phyloP scores from a whole-genome alignment of 2,888 invertebrate species.

The Mythimna loreyi region DNA sequence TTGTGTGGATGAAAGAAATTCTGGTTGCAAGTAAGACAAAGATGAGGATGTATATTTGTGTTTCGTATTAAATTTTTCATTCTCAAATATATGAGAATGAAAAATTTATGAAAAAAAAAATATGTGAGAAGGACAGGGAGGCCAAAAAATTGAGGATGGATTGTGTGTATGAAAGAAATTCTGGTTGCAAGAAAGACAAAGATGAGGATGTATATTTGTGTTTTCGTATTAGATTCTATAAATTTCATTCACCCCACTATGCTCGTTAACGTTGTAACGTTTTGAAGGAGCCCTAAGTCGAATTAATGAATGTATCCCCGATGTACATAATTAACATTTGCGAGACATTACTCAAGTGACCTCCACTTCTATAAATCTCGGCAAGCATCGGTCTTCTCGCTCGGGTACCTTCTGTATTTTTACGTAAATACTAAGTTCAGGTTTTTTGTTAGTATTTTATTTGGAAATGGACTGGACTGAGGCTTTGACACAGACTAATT shows the following conservation, averaged over 20 bases:
- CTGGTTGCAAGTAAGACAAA: no score
- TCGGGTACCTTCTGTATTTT: slow-evolving; percentile 35
- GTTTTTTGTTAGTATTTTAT: slow-evolving; percentile 28
- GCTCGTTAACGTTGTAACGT: slow-evolving; percentile 35
- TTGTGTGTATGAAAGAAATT: no score
- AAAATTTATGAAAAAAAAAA: no score
- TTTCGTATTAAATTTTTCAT: neutral
- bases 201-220: neutral
- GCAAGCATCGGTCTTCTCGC: slow-evolving; percentile 46
- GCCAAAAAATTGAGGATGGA: no score
- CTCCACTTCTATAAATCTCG: slow-evolving; percentile 64
- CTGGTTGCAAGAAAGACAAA: no score
- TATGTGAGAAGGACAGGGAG: no score
- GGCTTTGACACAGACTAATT: neutral
- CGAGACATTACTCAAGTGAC: slow-evolving; percentile 67
- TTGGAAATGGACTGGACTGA: neutral
- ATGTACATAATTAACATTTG: slow-evolving; percentile 69
- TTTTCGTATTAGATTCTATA: neutral
- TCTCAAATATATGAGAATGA: no score
- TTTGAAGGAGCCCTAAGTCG: slow-evolving; percentile 56
- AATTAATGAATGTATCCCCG: slow-evolving; percentile 68
- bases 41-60: neutral
- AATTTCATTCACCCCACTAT: slow-evolving; percentile 7
- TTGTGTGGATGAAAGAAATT: no score
- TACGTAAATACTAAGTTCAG: slow-evolving; percentile 23